Evolutionary conservation across 2,113 vertebrate genomes (phyloP).

Genomic region (Mystacornis crossleyi): DNA sequence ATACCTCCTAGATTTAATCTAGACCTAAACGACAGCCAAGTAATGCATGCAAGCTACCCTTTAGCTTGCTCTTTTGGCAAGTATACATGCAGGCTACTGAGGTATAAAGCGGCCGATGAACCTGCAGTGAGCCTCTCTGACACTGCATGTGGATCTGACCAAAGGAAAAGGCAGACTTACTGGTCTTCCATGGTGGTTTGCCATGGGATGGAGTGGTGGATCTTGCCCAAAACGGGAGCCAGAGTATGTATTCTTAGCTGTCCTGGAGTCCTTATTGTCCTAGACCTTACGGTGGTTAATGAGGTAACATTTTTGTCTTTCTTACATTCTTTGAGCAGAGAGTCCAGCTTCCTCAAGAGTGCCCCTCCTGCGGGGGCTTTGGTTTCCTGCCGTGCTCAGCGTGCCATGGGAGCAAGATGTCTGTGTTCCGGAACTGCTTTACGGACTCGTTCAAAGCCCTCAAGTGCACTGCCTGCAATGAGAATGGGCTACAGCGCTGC

Average conservation of each 20-base stretch:
- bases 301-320: background rate
- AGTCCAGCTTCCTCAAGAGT: slow-evolving; percentile 91
- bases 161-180: background rate
- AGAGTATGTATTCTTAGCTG: background rate
- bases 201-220: background rate
- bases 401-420: slow-evolving; percentile 99
- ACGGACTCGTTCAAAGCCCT: slow-evolving; percentile 98
- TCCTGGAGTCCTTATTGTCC: background rate
- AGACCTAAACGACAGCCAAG: background rate
- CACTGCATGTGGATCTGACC: background rate
- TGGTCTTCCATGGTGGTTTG: background rate
- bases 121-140: background rate
- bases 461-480: slow-evolving; percentile 96
- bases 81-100: background rate
- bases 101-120: background rate
- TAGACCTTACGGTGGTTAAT: background rate
- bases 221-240: background rate
- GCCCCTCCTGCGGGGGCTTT: slow-evolving; percentile 91
- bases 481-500: slow-evolving; percentile 95
- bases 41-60: background rate
- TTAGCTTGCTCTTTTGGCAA: background rate
- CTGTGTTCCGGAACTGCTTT: slow-evolving; percentile 96
- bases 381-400: slow-evolving; percentile 92
- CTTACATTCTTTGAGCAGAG: slow-evolving; percentile 73
- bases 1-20: background rate